Percentiles rank a stretch among this genome's conserved stretches.
These are phyloP conservation scores for Lanius collurio DNA, from an alignment of 2,113 vertebrate genomes.

Conservation along the genomic window DNA sequence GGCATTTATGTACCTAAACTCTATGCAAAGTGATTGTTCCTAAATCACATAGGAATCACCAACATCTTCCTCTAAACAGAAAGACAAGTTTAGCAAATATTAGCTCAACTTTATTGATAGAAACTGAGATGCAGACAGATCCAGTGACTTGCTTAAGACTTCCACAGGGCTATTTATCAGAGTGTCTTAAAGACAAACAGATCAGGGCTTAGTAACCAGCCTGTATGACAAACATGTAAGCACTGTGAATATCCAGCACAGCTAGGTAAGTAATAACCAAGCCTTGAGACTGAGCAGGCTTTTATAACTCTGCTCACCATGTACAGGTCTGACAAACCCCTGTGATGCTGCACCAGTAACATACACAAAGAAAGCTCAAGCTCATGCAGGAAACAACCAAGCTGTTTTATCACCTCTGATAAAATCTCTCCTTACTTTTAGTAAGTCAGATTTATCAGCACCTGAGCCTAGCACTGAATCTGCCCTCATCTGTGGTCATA, in stretches of 20 bases:
- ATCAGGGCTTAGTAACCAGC: background rate
- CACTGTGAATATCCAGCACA: background rate
- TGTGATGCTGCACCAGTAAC: background rate
- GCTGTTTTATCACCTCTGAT: background rate
- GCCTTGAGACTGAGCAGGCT: background rate
- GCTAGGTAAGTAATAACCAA: background rate
- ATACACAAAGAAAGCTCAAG: background rate
- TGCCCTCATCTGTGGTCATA: background rate
- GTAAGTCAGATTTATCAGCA: background rate
- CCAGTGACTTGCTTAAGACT: background rate
- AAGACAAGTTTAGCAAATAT: background rate
- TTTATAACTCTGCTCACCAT: background rate
- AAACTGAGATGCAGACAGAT: slow-evolving; percentile 44
- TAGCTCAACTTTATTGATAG: background rate
- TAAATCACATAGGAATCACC: background rate
- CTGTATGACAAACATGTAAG: background rate
- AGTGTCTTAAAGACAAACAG: background rate
- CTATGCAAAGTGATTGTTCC: background rate
- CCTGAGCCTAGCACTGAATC: background rate
- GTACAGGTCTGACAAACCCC: background rate
- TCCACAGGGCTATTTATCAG: background rate
- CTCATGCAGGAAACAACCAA: background rate
- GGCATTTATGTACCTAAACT: background rate
- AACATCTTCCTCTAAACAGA: background rate
- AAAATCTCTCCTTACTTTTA: background rate